Base-by-base conservation (phyloP, 2,888 invertebrate genomes). In the Ophonus ardosiacus region DNA sequence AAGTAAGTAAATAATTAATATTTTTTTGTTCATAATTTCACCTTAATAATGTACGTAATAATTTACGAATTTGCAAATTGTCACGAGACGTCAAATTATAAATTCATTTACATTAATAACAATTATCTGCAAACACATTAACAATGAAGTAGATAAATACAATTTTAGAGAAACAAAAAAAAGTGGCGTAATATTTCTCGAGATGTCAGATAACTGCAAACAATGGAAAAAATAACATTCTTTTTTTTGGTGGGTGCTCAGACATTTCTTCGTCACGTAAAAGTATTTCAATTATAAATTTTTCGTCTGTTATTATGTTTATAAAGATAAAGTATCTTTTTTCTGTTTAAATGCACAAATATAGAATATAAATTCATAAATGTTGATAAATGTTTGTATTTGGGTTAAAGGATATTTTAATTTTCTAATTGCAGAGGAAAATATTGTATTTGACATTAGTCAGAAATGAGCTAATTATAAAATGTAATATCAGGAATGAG, bases 401-500 rank as follows among this genome's bases (percentile, higher is more conserved):
- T 31, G 31, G 0, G 31, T 31, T 31, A 51, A 6, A 2, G 8
- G 4, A 59, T 17, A 59, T 0, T 63, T 7, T 63, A 63, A 63
- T 63, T 24, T 10, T 63, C 18, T 24, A 63, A 63, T 63, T 63
- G 59, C 17, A 1, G 15, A 6, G 17, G 59, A 15, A 63, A 63
- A 13, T 13, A 24, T 15, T 68, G 38, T 13, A n/a, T 31, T 8
- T 38, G 31, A 15, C 31, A 61, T 18, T 61, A 21, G 10, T 24
- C 38, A 38, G 38, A 38, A 68, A n/a, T 31, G 7, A 31, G 68
- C 31, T 68, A 68, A 68, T 68, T 68, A 68, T 68, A 68, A 68
- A 68, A 68, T 68, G 68, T 68, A 68, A 68, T 68, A 68, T 68
- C 68, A 38, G 68, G 10, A 65, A 61, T 61, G 21, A 61, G 7